A percentile compares a stretch with the other conserved stretches of the same genome.
phyloP scores from a whole-genome alignment of 2,113 vertebrate species.

The Anguilla rostrata region DNA sequence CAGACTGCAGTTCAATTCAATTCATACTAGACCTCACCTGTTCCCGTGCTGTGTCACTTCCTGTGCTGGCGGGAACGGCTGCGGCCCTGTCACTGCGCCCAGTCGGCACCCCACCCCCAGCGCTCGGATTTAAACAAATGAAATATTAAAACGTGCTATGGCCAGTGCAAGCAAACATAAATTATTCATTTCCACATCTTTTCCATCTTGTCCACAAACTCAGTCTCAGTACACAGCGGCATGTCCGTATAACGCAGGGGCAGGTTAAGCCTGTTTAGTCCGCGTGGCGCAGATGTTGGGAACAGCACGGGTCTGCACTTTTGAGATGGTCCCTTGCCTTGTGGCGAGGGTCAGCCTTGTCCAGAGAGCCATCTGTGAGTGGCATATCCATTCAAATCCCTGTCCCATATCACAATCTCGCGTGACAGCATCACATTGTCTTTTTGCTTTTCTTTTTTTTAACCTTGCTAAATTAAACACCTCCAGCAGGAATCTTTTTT shows the following conservation, averaged over 20 bases:
- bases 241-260: background rate
- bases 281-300: conserved; percentile 12
- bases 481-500: background rate
- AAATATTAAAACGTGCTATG: background rate
- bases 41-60: background rate
- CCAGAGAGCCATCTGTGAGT: conserved; percentile 35
- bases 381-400: background rate
- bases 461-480: background rate
- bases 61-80: too few species aligned
- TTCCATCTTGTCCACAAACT: background rate
- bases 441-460: too few species aligned
- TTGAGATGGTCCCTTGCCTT: conserved; percentile 36
- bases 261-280: background rate
- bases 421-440: too few species aligned
- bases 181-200: background rate
- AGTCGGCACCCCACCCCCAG: background rate
- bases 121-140: background rate
- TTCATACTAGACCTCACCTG: background rate
- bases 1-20: background rate
- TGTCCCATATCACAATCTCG: too few species aligned
- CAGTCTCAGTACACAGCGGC: background rate
- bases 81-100: background rate
- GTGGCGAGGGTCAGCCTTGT: conserved; percentile 47
- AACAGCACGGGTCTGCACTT: background rate
- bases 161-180: background rate